These are phyloP conservation scores for Pomacea maculata DNA, from an alignment of 1,140 invertebrate genomes.

Conservation along the genomic window DNA sequence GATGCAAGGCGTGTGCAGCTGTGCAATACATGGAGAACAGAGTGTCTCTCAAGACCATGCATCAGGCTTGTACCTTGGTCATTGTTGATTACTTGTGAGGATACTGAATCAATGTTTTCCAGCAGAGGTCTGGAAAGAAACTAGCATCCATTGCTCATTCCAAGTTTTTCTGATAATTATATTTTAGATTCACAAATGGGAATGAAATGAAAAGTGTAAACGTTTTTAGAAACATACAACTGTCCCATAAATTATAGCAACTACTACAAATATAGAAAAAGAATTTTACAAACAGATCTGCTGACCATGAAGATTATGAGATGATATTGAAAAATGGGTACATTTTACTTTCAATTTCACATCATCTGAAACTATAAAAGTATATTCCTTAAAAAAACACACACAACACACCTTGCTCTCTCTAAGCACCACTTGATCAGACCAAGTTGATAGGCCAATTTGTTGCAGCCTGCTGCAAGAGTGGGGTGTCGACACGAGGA, in stretches of 20 bases:
- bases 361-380: too few species aligned
- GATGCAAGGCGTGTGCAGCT: constrained; percentile 52
- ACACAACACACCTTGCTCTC: constrained; percentile 48
- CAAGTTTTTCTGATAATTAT: too few species aligned
- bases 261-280: too few species aligned
- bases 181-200: too few species aligned
- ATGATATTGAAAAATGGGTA: too few species aligned
- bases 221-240: too few species aligned
- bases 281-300: too few species aligned
- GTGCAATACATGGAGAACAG: constrained; percentile 61
- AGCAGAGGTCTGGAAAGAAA: constrained; percentile 49
- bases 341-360: too few species aligned
- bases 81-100: constrained; percentile 25
- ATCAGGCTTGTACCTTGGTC: constrained; percentile 54
- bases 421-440: constrained; percentile 62
- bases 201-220: too few species aligned
- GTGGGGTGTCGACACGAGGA: constrained; percentile 28
- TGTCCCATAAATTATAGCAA: too few species aligned
- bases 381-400: not conserved
- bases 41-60: constrained; percentile 56
- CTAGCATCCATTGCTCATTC: too few species aligned
- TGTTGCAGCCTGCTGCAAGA: constrained; percentile 51
- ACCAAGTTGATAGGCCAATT: constrained; percentile 61
- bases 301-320: too few species aligned
- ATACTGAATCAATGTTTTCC: constrained; percentile 16